phyloP scores from a whole-genome alignment of 23 tunicate genomes.

The Botrylloides violaceus region DNA sequence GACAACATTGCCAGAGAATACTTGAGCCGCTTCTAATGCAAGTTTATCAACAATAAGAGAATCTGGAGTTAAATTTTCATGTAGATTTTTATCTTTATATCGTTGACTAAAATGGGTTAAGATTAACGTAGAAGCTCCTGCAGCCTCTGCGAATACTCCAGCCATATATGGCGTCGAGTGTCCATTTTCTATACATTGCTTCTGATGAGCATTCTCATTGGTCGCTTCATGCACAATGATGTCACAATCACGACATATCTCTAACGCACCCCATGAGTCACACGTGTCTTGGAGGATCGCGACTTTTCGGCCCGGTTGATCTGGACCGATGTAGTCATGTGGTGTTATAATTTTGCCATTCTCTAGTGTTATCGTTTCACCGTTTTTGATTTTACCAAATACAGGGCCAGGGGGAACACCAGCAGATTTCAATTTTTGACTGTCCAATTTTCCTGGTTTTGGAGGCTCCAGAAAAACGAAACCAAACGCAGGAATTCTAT shows the following conservation, averaged over 20 bases:
- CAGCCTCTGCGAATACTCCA: slow-evolving; percentile 51
- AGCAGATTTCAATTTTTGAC: slow-evolving; percentile 41
- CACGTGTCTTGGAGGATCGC: slow-evolving; percentile 90
- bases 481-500: slow-evolving; percentile 86
- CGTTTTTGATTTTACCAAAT: slow-evolving; percentile 72
- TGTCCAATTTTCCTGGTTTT: slow-evolving; percentile 59
- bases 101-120: slow-evolving; percentile 84
- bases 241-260: slow-evolving; percentile 56
- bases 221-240: slow-evolving; percentile 87
- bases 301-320: slow-evolving; percentile 77
- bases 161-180: slow-evolving; percentile 90
- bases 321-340: slow-evolving; percentile 61
- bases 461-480: slow-evolving; percentile 64
- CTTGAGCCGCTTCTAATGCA: slow-evolving; percentile 37
- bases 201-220: slow-evolving; percentile 38
- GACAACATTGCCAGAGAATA: slow-evolving; percentile 44
- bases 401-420: slow-evolving; percentile 78
- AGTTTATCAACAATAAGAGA: slow-evolving; percentile 34
- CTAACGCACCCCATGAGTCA: slow-evolving; percentile 57
- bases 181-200: slow-evolving; percentile 59
- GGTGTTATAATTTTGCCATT: slow-evolving; percentile 66
- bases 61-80: slow-evolving; percentile 44
- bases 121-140: slow-evolving; percentile 35
- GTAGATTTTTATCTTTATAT: slow-evolving; percentile 43
- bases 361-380: slow-evolving; percentile 44